Percentiles rank a stretch among this genome's conserved stretches.
phyloP scores from a whole-genome alignment of 2,113 vertebrate species.

The Rhea americana region DNA sequence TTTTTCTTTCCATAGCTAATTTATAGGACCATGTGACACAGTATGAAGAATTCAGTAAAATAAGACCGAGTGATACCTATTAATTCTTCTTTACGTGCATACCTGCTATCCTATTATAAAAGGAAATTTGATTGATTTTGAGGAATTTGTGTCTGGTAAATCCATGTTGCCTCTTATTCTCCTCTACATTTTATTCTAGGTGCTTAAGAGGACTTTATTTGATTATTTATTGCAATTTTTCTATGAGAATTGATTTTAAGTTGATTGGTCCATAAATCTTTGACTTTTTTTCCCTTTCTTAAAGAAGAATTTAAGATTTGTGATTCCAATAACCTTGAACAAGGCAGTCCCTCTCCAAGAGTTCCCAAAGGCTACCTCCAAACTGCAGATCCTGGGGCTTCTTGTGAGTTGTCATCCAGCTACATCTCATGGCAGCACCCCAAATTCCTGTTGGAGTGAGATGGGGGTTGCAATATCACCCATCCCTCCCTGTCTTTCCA shows the following conservation, averaged over 20 bases:
- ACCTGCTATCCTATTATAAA: not conserved
- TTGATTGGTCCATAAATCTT: not conserved
- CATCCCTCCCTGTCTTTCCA: not conserved
- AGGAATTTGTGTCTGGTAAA: not conserved
- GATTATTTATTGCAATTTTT: not conserved
- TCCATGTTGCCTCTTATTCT: not conserved
- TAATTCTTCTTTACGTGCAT: not conserved
- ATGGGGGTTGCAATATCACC: not conserved
- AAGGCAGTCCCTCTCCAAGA: not conserved
- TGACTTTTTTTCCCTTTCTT: not conserved
- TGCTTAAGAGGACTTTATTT: not conserved
- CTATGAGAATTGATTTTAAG: not conserved
- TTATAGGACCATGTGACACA: not conserved
- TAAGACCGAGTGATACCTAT: not conserved
- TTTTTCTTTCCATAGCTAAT: not conserved
- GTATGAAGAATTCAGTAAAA: not conserved
- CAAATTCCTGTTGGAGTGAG: not conserved
- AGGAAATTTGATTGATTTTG: not conserved
- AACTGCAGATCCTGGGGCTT: not conserved
- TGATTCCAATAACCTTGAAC: not conserved
- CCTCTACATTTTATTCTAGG: not conserved
- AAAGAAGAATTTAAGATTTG: not conserved
- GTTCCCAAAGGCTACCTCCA: not conserved
- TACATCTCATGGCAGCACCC: too few relatives aligned
- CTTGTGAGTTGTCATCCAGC: not conserved